A percentile compares a stretch with the other conserved stretches of the same genome.
Evolutionary conservation across 64 coral and sea anemone genomes (phyloP).

Genomic region (Actinia equina): DNA sequence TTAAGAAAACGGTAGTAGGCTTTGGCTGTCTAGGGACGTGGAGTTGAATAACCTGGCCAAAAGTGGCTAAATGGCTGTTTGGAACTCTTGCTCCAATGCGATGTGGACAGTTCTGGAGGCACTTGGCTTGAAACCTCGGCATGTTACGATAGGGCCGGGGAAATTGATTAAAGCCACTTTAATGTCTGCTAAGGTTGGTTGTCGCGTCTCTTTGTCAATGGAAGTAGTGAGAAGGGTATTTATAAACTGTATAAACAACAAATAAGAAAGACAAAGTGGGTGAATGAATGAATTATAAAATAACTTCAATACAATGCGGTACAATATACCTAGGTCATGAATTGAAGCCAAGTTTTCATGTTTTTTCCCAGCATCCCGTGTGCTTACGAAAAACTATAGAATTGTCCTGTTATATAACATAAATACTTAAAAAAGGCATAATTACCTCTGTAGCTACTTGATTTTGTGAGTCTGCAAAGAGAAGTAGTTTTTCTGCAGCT

Average conservation of each 20-base stretch:
- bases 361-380: too few species aligned
- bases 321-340: too few species aligned
- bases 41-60: not conserved
- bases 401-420: too few species aligned
- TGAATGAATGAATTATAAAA: too few species aligned
- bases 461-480: constrained; percentile 20
- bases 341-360: too few species aligned
- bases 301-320: too few species aligned
- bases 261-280: not conserved
- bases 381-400: too few species aligned
- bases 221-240: not conserved
- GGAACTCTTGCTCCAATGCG: constrained; percentile 12
- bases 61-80: not conserved
- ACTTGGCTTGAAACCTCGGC: constrained; percentile 10
- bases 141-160: constrained; percentile 3
- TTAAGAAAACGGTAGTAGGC: not conserved
- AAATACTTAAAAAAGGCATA: too few species aligned
- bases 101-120: constrained; percentile 1
- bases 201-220: not conserved
- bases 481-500: not conserved
- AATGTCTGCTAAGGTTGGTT: not conserved
- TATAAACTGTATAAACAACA: not conserved
- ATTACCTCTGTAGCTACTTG: not conserved
- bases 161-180: not conserved
- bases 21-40: not conserved